Evolutionary conservation across 64 coral and sea anemone genomes (phyloP).

Genomic region (Stylophora pistillata): DNA sequence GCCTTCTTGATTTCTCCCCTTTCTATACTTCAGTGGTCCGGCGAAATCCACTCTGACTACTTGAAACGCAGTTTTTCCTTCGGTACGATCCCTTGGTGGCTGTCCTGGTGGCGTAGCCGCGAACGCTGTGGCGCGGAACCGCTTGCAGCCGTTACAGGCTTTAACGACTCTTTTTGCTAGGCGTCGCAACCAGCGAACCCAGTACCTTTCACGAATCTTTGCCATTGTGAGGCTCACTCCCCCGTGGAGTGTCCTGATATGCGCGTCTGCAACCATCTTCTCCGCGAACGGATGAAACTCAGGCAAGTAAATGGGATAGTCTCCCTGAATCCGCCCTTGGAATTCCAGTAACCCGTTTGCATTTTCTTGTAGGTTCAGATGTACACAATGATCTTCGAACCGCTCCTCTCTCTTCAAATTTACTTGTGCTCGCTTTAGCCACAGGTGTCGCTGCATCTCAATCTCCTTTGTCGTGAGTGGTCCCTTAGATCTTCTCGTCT

Average conservation of each 20-base stretch:
- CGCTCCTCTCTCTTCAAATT: too few relatives aligned
- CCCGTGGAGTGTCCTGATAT: too few relatives aligned
- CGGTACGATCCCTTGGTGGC: neutral
- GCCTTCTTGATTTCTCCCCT: neutral
- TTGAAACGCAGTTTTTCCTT: constrained; percentile 11
- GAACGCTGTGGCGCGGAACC: neutral
- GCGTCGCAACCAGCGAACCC: neutral
- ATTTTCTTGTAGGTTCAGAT: constrained; percentile 54
- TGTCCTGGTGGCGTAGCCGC: neutral
- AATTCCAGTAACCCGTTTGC: constrained; percentile 25
- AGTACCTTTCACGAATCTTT: neutral
- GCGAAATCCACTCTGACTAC: constrained; percentile 26
- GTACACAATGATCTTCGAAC: constrained; percentile 18
- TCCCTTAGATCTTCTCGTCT: constrained; percentile 1
- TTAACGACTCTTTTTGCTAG: neutral
- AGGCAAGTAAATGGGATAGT: constrained; percentile 24
- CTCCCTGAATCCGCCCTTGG: constrained; percentile 24
- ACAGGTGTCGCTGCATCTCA: neutral
- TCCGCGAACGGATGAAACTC: neutral
- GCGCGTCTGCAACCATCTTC: neutral
- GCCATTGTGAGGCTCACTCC: constrained; percentile 1
- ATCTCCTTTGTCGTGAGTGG: constrained; percentile 47
- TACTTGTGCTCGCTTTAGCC: constrained; percentile 18
- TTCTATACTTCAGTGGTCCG: neutral
- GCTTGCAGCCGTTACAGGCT: too few relatives aligned